These are phyloP conservation scores for Caenorhabditis brenneri DNA, from an alignment of 1,140 invertebrate species.

Conservation along the genomic window DNA sequence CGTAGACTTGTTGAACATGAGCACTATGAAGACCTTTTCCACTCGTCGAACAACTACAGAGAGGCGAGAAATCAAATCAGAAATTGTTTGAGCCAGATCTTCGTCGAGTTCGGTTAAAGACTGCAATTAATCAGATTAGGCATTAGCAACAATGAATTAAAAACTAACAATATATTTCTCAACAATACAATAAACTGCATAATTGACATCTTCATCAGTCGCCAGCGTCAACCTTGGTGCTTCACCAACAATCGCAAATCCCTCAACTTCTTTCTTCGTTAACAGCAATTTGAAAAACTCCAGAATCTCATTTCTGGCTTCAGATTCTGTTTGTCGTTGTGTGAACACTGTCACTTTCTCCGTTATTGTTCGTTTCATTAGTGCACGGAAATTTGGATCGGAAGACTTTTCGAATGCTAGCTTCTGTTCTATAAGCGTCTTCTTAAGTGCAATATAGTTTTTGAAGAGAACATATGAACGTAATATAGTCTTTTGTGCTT, in stretches of 20 bases:
- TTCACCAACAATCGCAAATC: not conserved
- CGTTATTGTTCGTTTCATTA: not conserved
- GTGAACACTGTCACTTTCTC: constrained; percentile 25
- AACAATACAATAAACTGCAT: not conserved
- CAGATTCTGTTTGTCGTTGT: not conserved
- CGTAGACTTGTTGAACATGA: constrained; percentile 14
- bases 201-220: not conserved
- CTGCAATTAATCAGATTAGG: not conserved
- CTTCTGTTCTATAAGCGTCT: not conserved
- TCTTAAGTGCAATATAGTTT: constrained; percentile 17
- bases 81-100: not conserved
- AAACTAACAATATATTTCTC: constrained; percentile 6
- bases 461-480: not conserved
- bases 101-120: not conserved
- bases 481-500: not conserved
- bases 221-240: not conserved
- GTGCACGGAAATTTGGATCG: not conserved
- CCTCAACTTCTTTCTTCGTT: not conserved
- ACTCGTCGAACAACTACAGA: not conserved
- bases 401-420: not conserved
- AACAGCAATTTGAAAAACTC: not conserved
- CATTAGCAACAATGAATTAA: too few relatives aligned
- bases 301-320: not conserved
- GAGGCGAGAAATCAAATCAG: not conserved
- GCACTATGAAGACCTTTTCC: constrained; percentile 9